A percentile compares a stretch with the other conserved stretches of the same genome.
Conservation (phyloP, 2,113 vertebrate species). For the Podilymbus podiceps region DNA sequence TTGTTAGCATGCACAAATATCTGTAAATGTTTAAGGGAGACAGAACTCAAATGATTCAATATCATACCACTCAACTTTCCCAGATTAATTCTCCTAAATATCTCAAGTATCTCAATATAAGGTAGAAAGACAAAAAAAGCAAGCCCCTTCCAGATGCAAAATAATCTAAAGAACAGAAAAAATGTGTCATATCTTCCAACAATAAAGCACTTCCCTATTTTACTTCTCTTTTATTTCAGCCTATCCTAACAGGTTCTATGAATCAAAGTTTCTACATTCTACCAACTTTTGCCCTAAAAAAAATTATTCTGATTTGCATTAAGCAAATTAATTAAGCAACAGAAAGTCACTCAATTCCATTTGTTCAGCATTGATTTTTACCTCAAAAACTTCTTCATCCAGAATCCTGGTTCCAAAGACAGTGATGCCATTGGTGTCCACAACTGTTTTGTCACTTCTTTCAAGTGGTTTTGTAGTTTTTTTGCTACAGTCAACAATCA, state of each 20-base stretch:
- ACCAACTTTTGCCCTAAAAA: background rate
- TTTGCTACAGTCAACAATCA: constrained; percentile 95
- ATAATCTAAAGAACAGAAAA: background rate
- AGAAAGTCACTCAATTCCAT: background rate
- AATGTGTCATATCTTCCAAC: background rate
- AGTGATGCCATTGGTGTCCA: constrained; percentile 88
- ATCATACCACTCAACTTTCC: background rate
- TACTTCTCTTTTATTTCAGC: background rate
- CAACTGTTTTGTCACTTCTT: constrained; percentile 83
- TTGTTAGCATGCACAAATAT: background rate
- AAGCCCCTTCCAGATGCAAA: background rate
- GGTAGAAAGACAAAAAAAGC: constrained; percentile 10
- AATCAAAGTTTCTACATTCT: background rate
- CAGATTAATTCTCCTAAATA: background rate
- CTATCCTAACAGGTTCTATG: background rate
- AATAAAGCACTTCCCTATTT: background rate
- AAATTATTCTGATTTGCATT: background rate
- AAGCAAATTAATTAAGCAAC: background rate
- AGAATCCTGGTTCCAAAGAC: constrained; percentile 93
- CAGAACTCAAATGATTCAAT: background rate
- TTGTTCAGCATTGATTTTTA: constrained; percentile 54
- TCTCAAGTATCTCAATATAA: background rate
- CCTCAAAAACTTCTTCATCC: constrained; percentile 95
- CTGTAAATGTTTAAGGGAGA: background rate
- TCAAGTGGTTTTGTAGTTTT: constrained; percentile 87